These are phyloP conservation scores for Chymomyza procnemis DNA, from an alignment of 2,888 invertebrate species.

Conservation along the genomic window DNA sequence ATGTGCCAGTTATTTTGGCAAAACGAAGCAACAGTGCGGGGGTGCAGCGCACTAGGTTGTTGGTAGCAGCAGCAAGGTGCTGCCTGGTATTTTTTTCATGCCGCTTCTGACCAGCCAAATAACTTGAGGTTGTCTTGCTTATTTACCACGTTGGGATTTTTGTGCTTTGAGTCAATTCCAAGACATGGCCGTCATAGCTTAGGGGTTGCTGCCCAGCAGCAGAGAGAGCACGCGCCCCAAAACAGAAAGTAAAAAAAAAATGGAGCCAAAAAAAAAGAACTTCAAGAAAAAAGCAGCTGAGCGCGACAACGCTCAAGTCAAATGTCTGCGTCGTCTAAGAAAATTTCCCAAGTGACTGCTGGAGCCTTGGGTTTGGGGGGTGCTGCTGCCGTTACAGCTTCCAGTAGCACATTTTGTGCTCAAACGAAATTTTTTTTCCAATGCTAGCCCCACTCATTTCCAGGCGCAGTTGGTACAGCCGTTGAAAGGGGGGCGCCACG, in stretches of 20 bases:
- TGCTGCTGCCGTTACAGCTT: neutral
- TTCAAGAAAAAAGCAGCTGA: neutral
- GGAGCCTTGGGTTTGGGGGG: neutral
- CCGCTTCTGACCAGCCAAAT: conserved; percentile 1
- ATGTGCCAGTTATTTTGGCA: neutral
- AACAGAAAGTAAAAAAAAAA: neutral
- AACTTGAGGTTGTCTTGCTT: conserved; percentile 21
- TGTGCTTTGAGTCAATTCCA: conserved; percentile 46
- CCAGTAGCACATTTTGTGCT: conserved; percentile 35
- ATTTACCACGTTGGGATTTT: conserved; percentile 18
- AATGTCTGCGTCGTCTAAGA: neutral
- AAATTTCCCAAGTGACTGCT: neutral
- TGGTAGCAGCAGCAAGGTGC: neutral
- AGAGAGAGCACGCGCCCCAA: neutral
- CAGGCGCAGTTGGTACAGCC: neutral
- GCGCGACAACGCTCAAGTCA: neutral
- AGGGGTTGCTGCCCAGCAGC: conserved; percentile 52
- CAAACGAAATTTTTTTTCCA: conserved; percentile 25
- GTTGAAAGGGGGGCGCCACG: conserved; percentile 3
- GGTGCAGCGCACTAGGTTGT: neutral
- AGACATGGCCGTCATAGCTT: conserved; percentile 45
- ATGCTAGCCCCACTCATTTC: conserved; percentile 5
- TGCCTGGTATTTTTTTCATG: conserved; percentile 18
- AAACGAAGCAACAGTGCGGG: neutral
- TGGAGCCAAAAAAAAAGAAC: conserved; percentile 4